phyloP scores from a whole-genome alignment of 2,888 invertebrate species.

The Therioaphis trifolii region DNA sequence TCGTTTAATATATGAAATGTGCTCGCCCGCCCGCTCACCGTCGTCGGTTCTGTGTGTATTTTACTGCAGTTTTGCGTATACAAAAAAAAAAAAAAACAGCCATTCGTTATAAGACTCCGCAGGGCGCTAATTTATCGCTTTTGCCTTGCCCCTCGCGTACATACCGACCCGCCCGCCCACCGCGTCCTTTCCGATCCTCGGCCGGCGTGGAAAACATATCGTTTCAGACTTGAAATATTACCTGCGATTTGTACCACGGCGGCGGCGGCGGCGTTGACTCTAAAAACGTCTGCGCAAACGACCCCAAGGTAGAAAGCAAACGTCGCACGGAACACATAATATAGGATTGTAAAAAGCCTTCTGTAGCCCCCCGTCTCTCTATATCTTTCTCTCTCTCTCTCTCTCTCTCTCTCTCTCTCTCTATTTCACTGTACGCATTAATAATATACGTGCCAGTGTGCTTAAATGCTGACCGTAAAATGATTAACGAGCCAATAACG shows the following conservation, averaged over 20 bases:
- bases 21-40: neutral
- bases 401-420: neutral
- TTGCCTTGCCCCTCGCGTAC: neutral
- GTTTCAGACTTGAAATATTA: constrained; percentile 13
- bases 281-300: neutral
- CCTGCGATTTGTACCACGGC: constrained; percentile 35
- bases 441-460: neutral
- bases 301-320: neutral
- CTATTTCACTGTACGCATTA: neutral
- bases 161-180: neutral
- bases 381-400: too few relatives aligned
- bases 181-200: neutral
- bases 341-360: too few relatives aligned
- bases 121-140: neutral
- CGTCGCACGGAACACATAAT: neutral
- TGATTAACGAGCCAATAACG: constrained; percentile 56
- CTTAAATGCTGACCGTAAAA: constrained; percentile 17
- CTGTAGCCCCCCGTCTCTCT: too few relatives aligned
- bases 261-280: neutral
- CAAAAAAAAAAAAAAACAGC: constrained; percentile 24
- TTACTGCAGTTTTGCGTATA: neutral
- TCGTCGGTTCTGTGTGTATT: too few relatives aligned
- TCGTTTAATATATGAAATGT: neutral
- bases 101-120: too few relatives aligned
- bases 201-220: neutral